Evolutionary conservation across 2,888 invertebrate genomes (phyloP).

Genomic region (Pachycephus smyrnensis): DNA sequence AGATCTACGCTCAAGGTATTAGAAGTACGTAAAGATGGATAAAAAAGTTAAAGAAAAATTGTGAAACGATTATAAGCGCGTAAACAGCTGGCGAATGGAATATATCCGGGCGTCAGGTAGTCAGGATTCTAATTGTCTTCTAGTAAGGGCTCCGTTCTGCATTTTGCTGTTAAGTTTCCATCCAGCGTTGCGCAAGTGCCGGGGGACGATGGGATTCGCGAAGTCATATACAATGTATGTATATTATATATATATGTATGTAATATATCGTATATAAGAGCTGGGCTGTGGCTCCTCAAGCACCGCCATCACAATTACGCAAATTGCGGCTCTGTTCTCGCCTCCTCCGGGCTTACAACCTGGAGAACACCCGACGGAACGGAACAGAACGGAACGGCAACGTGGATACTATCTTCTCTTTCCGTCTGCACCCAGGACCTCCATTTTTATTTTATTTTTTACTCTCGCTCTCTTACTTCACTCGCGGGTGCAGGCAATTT

Average conservation of each 20-base stretch:
- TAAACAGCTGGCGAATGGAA: constrained; percentile 21
- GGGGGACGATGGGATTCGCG: neutral
- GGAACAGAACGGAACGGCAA: neutral
- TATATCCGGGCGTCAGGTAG: constrained; percentile 13
- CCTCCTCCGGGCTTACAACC: constrained; percentile 49
- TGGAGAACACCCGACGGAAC: neutral
- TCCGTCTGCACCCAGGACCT: constrained; percentile 9
- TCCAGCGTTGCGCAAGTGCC: constrained; percentile 25
- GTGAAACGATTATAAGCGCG: neutral
- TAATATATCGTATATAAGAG: neutral
- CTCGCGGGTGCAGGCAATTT: constrained; percentile 31
- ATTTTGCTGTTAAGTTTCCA: constrained; percentile 42
- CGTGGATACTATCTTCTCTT: neutral
- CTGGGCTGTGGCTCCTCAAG: constrained; percentile 21
- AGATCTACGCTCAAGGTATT: neutral
- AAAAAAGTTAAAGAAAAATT: neutral
- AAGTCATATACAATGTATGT: neutral
- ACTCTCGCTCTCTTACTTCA: constrained; percentile 12
- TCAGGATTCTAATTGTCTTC: neutral
- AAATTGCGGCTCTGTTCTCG: constrained; percentile 63
- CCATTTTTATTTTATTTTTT: constrained; percentile 16
- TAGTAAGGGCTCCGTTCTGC: constrained; percentile 14
- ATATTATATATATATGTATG: neutral
- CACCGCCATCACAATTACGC: constrained; percentile 61
- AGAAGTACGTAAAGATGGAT: neutral